Percentiles rank a stretch among this genome's conserved stretches.
phyloP scores from a whole-genome alignment of 2,888 invertebrate species.

The Glaucopsyche alexis region DNA sequence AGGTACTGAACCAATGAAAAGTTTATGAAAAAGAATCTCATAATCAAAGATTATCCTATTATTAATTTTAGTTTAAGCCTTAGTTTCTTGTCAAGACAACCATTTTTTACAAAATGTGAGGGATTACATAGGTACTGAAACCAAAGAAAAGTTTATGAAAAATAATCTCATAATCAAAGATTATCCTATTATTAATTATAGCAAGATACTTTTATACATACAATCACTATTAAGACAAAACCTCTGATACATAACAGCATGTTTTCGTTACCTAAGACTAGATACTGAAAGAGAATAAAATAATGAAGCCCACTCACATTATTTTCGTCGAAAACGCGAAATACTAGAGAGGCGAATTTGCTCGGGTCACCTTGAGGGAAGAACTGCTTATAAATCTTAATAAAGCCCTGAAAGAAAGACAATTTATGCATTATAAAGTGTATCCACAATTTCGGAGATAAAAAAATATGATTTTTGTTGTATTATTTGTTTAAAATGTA shows the following conservation, averaged over 20 bases:
- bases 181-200: too few relatives aligned
- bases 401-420: constrained; percentile 90
- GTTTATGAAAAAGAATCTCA: too few relatives aligned
- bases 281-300: constrained; percentile 11
- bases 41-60: too few relatives aligned
- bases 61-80: too few relatives aligned
- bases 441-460: not conserved
- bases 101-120: too few relatives aligned
- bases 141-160: too few relatives aligned
- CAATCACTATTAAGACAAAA: too few relatives aligned
- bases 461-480: constrained; percentile 1
- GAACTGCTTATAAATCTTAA: constrained; percentile 99
- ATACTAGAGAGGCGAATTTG: constrained; percentile 98
- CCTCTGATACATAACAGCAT: not conserved
- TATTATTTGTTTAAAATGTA: not conserved
- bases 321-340: constrained; percentile 99
- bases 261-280: not conserved
- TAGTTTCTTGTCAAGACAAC: too few relatives aligned
- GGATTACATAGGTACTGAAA: too few relatives aligned
- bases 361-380: constrained; percentile 99
- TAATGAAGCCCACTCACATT: constrained; percentile 85
- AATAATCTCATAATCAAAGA: too few relatives aligned
- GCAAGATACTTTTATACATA: too few relatives aligned
- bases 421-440: constrained; percentile 8
- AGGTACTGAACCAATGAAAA: too few relatives aligned